A percentile compares a stretch with the other conserved stretches of the same genome.
phyloP scores from a whole-genome alignment of 1,140 invertebrate species.

The Lepidurus packardi region DNA sequence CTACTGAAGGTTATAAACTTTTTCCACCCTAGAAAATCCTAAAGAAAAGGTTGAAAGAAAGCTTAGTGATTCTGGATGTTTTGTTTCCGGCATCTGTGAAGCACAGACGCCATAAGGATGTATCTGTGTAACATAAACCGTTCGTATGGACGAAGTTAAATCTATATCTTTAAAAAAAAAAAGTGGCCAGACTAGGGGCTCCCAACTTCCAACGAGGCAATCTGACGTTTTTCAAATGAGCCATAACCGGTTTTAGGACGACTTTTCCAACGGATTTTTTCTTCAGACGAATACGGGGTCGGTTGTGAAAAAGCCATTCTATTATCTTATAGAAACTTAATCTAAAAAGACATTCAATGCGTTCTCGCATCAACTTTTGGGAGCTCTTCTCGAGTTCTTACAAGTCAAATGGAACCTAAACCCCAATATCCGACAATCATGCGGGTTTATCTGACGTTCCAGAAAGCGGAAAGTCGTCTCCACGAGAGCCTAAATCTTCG shows the following conservation, averaged over 20 bases:
- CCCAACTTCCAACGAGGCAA: not conserved
- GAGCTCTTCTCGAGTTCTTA: not conserved
- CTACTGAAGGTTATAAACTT: no score
- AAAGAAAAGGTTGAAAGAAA: no score
- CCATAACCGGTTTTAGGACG: not conserved
- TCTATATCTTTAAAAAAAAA: not conserved
- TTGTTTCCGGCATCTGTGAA: no score
- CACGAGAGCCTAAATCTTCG: not conserved
- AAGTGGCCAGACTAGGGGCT: not conserved
- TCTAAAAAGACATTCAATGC: no score
- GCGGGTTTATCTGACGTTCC: constrained; percentile 10
- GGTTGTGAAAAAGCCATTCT: no score
- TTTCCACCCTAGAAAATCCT: no score
- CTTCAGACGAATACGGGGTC: not conserved
- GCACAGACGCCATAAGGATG: not conserved
- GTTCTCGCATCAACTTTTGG: no score
- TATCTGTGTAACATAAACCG: not conserved
- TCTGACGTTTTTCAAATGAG: not conserved
- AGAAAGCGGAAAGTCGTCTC: not conserved
- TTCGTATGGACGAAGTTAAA: not conserved
- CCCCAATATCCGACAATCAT: not conserved
- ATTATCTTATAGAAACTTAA: no score
- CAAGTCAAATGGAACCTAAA: not conserved
- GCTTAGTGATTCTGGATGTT: no score
- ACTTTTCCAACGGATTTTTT: constrained; percentile 1